phyloP scores from a whole-genome alignment of 1,140 invertebrate species.

The Thrips palmi region DNA sequence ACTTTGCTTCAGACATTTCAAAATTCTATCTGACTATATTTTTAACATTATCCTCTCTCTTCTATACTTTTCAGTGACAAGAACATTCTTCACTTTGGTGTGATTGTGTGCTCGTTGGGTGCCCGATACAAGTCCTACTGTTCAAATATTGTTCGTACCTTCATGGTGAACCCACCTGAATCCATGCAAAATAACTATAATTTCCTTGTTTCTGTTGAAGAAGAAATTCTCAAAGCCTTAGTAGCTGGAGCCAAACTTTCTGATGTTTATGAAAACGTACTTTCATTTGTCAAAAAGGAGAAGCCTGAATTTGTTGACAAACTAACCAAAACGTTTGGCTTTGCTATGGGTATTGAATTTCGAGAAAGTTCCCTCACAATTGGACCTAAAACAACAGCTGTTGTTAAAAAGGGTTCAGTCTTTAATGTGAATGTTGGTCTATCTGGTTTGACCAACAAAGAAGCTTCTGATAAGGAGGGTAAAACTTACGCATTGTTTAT shows the following conservation, averaged over 20 bases:
- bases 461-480: slow-evolving; percentile 63
- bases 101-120: slow-evolving; percentile 89
- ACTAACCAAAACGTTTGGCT: slow-evolving; percentile 87
- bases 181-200: slow-evolving; percentile 74
- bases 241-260: slow-evolving; percentile 67
- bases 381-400: slow-evolving; percentile 64
- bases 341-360: slow-evolving; percentile 97
- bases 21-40: background rate
- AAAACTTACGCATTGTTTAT: slow-evolving; percentile 91
- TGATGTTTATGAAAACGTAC: slow-evolving; percentile 73
- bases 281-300: slow-evolving; percentile 71
- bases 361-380: slow-evolving; percentile 85
- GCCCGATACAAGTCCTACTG: slow-evolving; percentile 94
- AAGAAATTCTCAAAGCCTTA: slow-evolving; percentile 73
- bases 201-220: slow-evolving; percentile 78
- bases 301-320: slow-evolving; percentile 75
- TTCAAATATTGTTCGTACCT: slow-evolving; percentile 94
- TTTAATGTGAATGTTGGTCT: slow-evolving; percentile 94
- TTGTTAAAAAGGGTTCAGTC: slow-evolving; percentile 88
- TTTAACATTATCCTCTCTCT: background rate
- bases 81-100: slow-evolving; percentile 85
- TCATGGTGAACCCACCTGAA: slow-evolving; percentile 86
- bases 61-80: slow-evolving; percentile 56
- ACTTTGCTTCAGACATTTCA: background rate
- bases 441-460: slow-evolving; percentile 66